A percentile compares a stretch with the other conserved stretches of the same genome.
Evolutionary conservation across 2,888 invertebrate genomes (phyloP).

Genomic region (Dryadula phaetusa): DNA sequence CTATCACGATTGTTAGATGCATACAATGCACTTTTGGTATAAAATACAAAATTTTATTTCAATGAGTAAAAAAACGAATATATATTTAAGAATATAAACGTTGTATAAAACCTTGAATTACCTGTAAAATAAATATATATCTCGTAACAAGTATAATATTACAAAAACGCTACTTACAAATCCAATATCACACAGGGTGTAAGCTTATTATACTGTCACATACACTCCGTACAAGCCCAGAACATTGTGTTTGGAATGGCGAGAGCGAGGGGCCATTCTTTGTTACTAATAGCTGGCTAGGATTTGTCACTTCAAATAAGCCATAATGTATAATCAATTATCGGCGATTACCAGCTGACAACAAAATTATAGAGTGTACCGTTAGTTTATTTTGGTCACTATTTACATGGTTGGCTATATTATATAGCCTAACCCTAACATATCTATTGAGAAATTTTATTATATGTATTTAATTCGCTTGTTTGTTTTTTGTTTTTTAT

Average conservation of each 20-base stretch:
- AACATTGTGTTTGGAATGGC: conserved; percentile 46
- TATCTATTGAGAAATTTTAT: no score
- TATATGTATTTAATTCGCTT: no score
- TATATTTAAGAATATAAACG: no score
- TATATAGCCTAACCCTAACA: no score
- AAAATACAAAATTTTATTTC: no score
- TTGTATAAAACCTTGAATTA: not conserved
- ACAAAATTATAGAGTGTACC: conserved; percentile 45
- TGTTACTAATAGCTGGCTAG: conserved; percentile 52
- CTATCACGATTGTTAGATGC: no score
- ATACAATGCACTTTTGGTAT: no score
- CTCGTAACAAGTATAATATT: conserved; percentile 49
- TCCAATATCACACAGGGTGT: conserved; percentile 71
- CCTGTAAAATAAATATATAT: not conserved
- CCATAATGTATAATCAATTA: conserved; percentile 47
- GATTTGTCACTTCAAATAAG: conserved; percentile 48
- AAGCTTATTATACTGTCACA: conserved; percentile 79
- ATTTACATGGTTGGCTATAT: not conserved
- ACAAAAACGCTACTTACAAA: conserved; percentile 66
- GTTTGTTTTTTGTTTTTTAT: no score
- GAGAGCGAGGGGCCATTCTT: conserved; percentile 50
- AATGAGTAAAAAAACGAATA: no score
- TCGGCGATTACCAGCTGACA: conserved; percentile 47
- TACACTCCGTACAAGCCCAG: conserved; percentile 66
- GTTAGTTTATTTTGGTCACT: conserved; percentile 17